Percentiles rank a stretch among this genome's conserved stretches.
phyloP scores from a whole-genome alignment of 2,797 vertebrate genomes.

The Melanotaenia pygmaea region DNA sequence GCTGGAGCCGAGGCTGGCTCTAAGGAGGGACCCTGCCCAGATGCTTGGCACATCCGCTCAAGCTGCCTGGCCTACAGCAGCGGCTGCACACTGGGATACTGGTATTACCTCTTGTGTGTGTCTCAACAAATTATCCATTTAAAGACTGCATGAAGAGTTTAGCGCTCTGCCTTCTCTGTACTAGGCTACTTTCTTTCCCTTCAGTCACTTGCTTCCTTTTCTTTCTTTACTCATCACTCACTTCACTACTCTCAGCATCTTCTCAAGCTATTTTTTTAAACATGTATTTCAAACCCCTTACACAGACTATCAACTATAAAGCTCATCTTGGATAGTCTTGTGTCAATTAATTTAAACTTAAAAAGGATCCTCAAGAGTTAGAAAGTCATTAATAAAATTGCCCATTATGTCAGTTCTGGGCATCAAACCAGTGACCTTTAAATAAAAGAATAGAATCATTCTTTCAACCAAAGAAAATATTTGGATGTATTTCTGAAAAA shows the following conservation, averaged over 20 bases:
- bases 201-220: conserved; percentile 11
- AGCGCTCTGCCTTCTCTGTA: conserved; percentile 25
- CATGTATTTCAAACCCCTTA: conserved; percentile 32
- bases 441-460: conserved; percentile 20
- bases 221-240: conserved; percentile 13
- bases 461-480: conserved; percentile 24
- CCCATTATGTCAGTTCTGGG: conserved; percentile 36
- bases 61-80: conserved; percentile 68
- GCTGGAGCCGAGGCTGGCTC: conserved; percentile 65
- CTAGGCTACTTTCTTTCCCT: conserved; percentile 20
- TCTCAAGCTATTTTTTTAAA: conserved; percentile 26
- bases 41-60: conserved; percentile 70
- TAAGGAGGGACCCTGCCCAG: conserved; percentile 66
- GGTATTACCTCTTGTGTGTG: conserved; percentile 64
- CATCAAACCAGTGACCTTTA: conserved; percentile 26
- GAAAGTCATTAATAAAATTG: conserved; percentile 37
- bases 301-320: not conserved
- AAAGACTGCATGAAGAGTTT: conserved; percentile 56
- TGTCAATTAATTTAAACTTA: conserved; percentile 27
- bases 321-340: not conserved
- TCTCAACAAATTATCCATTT: conserved; percentile 71
- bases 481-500: conserved; percentile 22
- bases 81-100: conserved; percentile 64
- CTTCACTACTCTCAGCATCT: conserved; percentile 13
- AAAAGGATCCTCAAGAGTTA: conserved; percentile 28